Evolutionary conservation across 2,888 invertebrate species (phyloP).

Genomic region (Suillia variegata): DNA sequence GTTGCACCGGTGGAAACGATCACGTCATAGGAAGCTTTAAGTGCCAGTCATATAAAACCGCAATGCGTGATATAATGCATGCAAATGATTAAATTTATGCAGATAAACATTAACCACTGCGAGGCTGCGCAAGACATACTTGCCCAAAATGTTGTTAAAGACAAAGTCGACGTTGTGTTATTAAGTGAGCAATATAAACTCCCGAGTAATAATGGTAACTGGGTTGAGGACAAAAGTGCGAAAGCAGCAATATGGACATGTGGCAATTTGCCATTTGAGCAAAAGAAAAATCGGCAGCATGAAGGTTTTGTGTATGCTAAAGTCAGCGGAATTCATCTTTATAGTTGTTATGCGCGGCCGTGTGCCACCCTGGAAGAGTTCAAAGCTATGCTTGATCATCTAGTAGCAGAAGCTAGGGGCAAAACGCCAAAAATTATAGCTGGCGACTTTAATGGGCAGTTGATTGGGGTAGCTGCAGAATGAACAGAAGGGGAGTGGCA

Average conservation of each 20-base stretch:
- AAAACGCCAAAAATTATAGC: not conserved
- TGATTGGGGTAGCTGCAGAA: constrained; percentile 11
- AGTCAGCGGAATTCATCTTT: not conserved
- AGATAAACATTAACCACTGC: constrained; percentile 6
- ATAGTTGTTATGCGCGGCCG: constrained; percentile 18
- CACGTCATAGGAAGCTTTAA: not conserved
- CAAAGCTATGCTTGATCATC: not conserved
- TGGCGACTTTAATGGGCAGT: constrained; percentile 14
- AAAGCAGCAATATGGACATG: too few relatives aligned
- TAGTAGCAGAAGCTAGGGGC: not conserved
- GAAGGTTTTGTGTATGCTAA: constrained; percentile 10
- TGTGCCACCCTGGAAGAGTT: not conserved
- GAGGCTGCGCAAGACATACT: constrained; percentile 5
- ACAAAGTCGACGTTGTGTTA: not conserved
- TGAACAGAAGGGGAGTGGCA: constrained; percentile 4
- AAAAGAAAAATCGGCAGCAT: not conserved
- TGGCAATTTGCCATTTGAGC: constrained; percentile 9
- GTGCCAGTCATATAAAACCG: not conserved
- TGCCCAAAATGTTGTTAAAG: not conserved
- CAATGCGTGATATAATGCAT: not conserved
- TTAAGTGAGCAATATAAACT: constrained; percentile 6
- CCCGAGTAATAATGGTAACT: not conserved
- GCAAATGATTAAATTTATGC: not conserved
- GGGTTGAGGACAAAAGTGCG: not conserved
- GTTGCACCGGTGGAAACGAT: not conserved